Evolutionary conservation across 2,888 invertebrate species (phyloP).

Genomic region (Ophion slaviceki): DNA sequence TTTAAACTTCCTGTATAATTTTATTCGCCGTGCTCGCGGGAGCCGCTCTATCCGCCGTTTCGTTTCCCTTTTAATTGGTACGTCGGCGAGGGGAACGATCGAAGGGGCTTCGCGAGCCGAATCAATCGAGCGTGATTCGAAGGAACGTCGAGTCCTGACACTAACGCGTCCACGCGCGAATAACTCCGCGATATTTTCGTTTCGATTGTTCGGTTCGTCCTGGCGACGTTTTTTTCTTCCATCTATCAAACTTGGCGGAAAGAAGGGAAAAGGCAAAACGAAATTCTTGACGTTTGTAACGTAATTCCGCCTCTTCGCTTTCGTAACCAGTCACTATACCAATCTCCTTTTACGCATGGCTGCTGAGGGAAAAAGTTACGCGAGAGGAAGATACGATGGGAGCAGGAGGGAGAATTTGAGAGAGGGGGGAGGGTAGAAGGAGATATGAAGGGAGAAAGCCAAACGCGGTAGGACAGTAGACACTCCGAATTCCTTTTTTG

Average conservation of each 20-base stretch:
- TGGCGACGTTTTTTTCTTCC: constrained; percentile 2
- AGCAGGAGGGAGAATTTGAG: background rate
- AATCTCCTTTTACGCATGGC: constrained; percentile 20
- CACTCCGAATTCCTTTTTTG: constrained; percentile 17
- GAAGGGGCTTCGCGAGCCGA: constrained; percentile 3
- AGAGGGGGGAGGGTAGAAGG: background rate
- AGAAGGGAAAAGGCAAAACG: background rate
- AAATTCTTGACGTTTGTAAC: constrained; percentile 27
- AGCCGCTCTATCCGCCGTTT: constrained; percentile 1
- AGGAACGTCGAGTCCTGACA: background rate
- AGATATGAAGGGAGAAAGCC: background rate
- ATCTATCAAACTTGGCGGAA: background rate
- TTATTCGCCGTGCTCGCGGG: constrained; percentile 17
- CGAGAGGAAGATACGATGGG: background rate
- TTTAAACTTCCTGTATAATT: constrained; percentile 27
- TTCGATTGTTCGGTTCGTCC: constrained; percentile 10
- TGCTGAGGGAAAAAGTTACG: constrained; percentile 28
- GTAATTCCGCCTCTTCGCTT: constrained; percentile 43
- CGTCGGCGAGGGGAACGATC: background rate
- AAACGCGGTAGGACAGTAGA: background rate
- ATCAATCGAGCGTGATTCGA: constrained; percentile 26
- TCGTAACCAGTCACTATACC: constrained; percentile 35
- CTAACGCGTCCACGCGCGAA: constrained; percentile 9
- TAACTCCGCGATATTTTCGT: constrained; percentile 28
- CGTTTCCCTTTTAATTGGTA: constrained; percentile 45